phyloP scores from a whole-genome alignment of 1,140 invertebrate genomes.

The Drosophila mojavensis region DNA sequence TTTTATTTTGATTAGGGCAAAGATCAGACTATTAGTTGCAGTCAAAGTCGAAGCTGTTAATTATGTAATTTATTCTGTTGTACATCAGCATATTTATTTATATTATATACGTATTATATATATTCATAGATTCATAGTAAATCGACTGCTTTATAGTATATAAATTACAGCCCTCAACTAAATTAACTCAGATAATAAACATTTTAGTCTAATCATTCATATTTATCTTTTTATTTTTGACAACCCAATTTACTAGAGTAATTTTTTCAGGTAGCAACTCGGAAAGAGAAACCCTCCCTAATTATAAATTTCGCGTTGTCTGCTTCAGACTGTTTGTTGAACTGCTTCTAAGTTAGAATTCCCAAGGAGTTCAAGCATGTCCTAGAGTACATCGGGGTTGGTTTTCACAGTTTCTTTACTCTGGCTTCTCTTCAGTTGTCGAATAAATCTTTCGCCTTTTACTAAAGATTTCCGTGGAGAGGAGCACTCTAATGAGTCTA shows the following conservation, averaged over 20 bases:
- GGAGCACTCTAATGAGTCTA: constrained; percentile 58
- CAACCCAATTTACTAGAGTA: no score
- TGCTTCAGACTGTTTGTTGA: neutral
- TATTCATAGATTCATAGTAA: neutral
- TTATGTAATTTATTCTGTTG: no score
- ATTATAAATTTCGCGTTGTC: neutral
- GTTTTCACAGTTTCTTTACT: constrained; percentile 13
- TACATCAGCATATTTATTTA: neutral
- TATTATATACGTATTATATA: neutral
- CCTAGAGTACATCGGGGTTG: neutral
- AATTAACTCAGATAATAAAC: no score
- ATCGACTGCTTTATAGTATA: no score
- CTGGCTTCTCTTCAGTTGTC: constrained; percentile 48
- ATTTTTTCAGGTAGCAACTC: no score
- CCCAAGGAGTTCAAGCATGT: constrained; percentile 20
- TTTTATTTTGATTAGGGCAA: neutral
- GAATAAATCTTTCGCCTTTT: constrained; percentile 56
- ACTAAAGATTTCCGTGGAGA: constrained; percentile 58
- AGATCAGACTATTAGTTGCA: no score
- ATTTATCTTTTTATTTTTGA: no score
- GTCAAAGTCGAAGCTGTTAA: no score
- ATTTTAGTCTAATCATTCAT: no score
- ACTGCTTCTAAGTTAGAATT: constrained; percentile 15
- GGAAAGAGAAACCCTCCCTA: no score
- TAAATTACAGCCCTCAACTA: no score